Conservation (phyloP, 2,113 vertebrate species). For the Cepphus grylle region DNA sequence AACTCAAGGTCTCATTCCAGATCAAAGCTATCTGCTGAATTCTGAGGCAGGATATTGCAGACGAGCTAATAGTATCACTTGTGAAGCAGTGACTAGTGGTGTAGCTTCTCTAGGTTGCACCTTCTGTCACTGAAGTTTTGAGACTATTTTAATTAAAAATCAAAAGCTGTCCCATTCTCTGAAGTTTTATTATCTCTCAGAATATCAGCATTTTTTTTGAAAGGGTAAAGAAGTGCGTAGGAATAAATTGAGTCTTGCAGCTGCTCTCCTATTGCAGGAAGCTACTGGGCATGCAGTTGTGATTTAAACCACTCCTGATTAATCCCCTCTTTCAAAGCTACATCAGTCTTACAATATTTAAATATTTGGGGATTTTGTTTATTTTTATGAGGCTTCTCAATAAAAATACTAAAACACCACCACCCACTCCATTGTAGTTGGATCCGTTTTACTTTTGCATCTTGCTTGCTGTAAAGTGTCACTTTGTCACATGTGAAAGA, state of each 20-base stretch:
- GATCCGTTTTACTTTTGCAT: background rate
- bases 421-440: background rate
- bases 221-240: background rate
- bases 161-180: background rate
- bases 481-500: background rate
- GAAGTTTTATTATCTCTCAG: background rate
- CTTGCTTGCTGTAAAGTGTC: background rate
- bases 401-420: background rate
- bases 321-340: background rate
- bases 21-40: constrained; percentile 13
- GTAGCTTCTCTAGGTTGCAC: constrained; percentile 22
- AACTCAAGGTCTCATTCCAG: constrained; percentile 36
- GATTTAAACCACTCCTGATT: background rate
- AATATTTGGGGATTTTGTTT: background rate
- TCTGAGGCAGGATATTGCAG: constrained; percentile 39
- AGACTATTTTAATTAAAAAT: background rate
- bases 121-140: constrained; percentile 34
- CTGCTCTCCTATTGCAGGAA: background rate
- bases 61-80: constrained; percentile 11
- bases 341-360: background rate
- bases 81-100: background rate
- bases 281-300: background rate
- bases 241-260: background rate
- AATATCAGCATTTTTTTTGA: background rate
- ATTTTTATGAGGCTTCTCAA: background rate